Percentiles rank a stretch among this genome's conserved stretches.
Conservation (phyloP, 2,113 vertebrate genomes). For the Thamnaconus septentrionalis region DNA sequence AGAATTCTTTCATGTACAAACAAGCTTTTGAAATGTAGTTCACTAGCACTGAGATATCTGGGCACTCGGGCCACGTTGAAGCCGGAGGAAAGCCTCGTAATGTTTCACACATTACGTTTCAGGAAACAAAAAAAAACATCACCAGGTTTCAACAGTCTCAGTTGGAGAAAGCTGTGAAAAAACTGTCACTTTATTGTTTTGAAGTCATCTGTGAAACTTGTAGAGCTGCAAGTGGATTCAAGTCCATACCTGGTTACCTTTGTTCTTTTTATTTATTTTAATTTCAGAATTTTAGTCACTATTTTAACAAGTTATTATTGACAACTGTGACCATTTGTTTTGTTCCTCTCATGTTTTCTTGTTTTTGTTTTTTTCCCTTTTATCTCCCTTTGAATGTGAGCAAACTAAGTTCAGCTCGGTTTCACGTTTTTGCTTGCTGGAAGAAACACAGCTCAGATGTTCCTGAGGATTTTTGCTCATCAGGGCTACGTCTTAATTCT, state of each 20-base stretch:
- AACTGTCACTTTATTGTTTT: slow-evolving; percentile 45
- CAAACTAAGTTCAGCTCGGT: slow-evolving; percentile 24
- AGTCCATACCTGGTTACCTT: slow-evolving; percentile 34
- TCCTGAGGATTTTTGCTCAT: slow-evolving; percentile 30
- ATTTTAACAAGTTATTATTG: slow-evolving; percentile 49
- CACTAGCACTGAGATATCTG: neutral
- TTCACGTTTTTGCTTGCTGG: slow-evolving; percentile 22
- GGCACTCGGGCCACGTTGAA: neutral
- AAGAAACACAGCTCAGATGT: slow-evolving; percentile 22
- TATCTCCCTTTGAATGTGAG: slow-evolving; percentile 44
- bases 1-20: slow-evolving; percentile 43
- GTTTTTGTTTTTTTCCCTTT: too few relatives aligned
- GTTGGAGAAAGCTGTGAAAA: slow-evolving; percentile 60
- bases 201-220: slow-evolving; percentile 50
- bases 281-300: slow-evolving; percentile 40
- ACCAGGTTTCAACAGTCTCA: slow-evolving; percentile 2
- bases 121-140: neutral
- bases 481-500: slow-evolving; percentile 26
- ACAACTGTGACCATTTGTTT: slow-evolving; percentile 46
- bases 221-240: slow-evolving; percentile 29
- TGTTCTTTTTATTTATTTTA: slow-evolving; percentile 28
- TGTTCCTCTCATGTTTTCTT: slow-evolving; percentile 21
- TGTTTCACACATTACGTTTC: too few relatives aligned
- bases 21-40: slow-evolving; percentile 46
- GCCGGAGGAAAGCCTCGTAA: too few relatives aligned